Evolutionary conservation across 2,888 invertebrate genomes (phyloP).

Genomic region (Autographa gamma): DNA sequence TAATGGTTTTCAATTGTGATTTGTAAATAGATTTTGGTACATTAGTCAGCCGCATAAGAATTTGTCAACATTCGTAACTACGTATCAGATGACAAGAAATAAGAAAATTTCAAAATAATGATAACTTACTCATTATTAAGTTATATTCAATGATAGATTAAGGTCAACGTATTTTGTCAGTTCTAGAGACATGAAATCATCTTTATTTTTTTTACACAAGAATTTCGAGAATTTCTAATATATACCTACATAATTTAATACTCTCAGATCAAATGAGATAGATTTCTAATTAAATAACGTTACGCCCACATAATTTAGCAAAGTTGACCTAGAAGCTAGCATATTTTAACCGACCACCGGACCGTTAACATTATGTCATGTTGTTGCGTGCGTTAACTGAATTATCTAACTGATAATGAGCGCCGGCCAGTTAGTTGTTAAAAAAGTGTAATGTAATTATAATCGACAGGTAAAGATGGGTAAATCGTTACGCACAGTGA

Average conservation of each 20-base stretch:
- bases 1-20: background rate
- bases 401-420: conserved; percentile 57
- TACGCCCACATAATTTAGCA: conserved; percentile 29
- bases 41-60: no score
- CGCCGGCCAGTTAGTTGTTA: conserved; percentile 20
- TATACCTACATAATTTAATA: no score
- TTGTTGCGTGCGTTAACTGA: conserved; percentile 51
- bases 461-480: conserved; percentile 33
- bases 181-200: no score
- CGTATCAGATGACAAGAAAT: background rate
- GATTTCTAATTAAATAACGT: conserved; percentile 3
- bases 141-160: background rate
- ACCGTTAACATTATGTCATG: conserved; percentile 61
- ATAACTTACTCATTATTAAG: background rate
- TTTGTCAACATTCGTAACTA: no score
- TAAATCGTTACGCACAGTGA: conserved; percentile 10
- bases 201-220: no score
- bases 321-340: conserved; percentile 61
- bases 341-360: conserved; percentile 39
- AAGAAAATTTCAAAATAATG: background rate
- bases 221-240: no score
- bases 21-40: background rate
- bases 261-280: background rate
- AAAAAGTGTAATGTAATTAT: conserved; percentile 35
- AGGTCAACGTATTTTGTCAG: background rate